phyloP scores from a whole-genome alignment of 2,797 vertebrate species.

The Hemibagrus guttatus region DNA sequence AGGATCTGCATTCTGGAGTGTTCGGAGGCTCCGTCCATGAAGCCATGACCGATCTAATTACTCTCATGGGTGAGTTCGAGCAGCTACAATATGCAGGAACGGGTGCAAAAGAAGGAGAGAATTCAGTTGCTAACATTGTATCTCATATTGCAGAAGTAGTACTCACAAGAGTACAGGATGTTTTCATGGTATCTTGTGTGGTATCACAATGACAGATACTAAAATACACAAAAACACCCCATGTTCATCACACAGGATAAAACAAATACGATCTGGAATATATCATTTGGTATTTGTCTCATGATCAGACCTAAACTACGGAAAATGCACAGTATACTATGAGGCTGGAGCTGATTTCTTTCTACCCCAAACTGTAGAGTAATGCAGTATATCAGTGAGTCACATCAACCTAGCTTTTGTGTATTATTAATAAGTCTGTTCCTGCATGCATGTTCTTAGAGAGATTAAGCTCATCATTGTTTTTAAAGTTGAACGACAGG shows the following conservation, averaged over 20 bases:
- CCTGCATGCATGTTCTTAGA: background rate
- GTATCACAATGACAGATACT: background rate
- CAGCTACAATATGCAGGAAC: background rate
- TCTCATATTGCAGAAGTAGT: background rate
- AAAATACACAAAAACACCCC: background rate
- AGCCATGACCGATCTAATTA: conserved; percentile 92
- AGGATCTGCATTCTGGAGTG: conserved; percentile 94
- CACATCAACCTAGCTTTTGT: background rate
- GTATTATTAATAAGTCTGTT: background rate
- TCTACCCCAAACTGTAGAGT: background rate
- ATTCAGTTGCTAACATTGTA: too few species aligned
- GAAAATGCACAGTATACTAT: background rate
- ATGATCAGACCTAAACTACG: background rate
- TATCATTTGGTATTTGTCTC: background rate
- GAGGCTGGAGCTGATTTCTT: background rate
- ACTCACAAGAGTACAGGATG: background rate
- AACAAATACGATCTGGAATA: background rate
- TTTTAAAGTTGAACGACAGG: background rate
- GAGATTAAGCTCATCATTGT: background rate
- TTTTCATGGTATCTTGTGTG: background rate
- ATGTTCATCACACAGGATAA: background rate
- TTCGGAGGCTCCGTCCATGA: conserved; percentile 95
- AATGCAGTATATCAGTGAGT: background rate
- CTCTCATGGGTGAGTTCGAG: conserved; percentile 83
- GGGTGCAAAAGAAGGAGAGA: background rate